Evolutionary conservation across 2,113 vertebrate species (phyloP).

Genomic region (Onychostoma macrolepis): DNA sequence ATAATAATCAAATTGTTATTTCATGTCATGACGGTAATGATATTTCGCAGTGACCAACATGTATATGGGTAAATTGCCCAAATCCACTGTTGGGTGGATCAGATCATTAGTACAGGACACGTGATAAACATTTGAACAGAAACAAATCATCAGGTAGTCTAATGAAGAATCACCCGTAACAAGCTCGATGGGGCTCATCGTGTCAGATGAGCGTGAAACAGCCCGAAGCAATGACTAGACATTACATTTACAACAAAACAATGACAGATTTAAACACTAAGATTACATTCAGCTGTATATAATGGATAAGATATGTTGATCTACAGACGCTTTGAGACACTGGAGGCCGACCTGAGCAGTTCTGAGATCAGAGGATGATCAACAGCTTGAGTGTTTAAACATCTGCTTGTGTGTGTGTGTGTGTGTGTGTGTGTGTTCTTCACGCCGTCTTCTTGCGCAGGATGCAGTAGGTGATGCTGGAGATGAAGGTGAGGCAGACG

Average conservation of each 20-base stretch:
- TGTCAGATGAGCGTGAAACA: neutral
- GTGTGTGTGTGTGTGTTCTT: conserved; percentile 45
- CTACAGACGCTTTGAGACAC: neutral
- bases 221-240: neutral
- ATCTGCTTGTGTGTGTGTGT: neutral
- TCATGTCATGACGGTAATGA: neutral
- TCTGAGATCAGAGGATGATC: neutral
- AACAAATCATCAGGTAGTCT: neutral
- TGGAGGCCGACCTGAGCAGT: neutral
- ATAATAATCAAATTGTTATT: neutral
- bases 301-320: neutral
- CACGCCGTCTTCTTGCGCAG: conserved; percentile 87
- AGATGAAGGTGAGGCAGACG: conserved; percentile 88
- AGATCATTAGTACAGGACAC: neutral
- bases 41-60: neutral
- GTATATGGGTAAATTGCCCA: neutral
- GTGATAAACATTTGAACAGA: neutral
- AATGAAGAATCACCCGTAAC: neutral
- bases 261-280: neutral
- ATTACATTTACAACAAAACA: neutral
- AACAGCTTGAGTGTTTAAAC: too few species aligned
- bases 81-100: neutral
- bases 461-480: conserved; percentile 89
- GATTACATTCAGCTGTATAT: neutral
- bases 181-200: neutral